Percentiles rank a stretch among this genome's conserved stretches.
Conservation (phyloP, 2,113 vertebrate genomes). For the Cinclus cinclus region DNA sequence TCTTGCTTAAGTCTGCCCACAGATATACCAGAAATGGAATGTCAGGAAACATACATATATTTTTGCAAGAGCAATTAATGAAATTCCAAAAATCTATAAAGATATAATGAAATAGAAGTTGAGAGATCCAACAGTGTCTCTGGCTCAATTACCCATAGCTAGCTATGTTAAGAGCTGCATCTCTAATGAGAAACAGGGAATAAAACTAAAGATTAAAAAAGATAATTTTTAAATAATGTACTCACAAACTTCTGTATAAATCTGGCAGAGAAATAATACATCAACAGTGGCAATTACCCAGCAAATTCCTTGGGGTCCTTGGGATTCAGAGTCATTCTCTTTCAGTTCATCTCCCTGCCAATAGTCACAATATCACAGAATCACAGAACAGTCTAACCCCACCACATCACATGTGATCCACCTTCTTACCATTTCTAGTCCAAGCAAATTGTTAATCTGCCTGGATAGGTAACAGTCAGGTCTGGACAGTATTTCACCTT, state of each 20-base stretch:
- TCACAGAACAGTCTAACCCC: neutral
- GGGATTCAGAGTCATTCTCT: neutral
- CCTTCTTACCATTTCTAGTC: neutral
- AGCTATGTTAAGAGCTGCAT: neutral
- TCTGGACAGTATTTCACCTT: neutral
- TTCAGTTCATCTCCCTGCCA: neutral
- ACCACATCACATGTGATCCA: neutral
- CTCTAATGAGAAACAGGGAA: neutral
- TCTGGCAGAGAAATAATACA: neutral
- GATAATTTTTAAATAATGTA: neutral
- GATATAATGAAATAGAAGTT: neutral
- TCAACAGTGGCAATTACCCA: neutral
- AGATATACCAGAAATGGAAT: neutral
- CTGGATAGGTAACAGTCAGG: neutral
- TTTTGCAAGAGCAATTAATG: neutral
- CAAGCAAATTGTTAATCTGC: neutral
- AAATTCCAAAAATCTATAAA: neutral
- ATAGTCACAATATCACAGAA: neutral
- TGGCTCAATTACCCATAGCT: neutral
- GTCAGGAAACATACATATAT: neutral
- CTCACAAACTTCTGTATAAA: neutral
- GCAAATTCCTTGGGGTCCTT: neutral
- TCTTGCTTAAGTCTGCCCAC: neutral
- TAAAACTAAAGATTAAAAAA: neutral
- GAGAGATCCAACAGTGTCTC: neutral